Evolutionary conservation across 2,888 invertebrate species (phyloP), one percentile per base, ranked within the genome.

Genomic region (Aleiodes testaceus): DNA sequence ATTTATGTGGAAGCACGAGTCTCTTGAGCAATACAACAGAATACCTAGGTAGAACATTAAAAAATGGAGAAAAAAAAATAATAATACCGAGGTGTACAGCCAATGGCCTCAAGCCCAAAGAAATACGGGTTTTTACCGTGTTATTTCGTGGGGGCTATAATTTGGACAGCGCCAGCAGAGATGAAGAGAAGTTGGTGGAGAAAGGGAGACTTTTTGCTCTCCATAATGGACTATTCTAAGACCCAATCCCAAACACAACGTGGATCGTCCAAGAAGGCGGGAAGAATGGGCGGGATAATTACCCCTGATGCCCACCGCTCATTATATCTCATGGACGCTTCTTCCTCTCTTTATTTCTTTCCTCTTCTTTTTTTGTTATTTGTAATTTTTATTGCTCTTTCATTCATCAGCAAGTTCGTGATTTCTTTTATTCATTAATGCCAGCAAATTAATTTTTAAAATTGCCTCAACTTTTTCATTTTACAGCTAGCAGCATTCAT

Each of bases 401-500:
- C 74, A 72, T 78, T 75, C 74, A 74, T 76, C 72, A 69, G 70
- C 7, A 12, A 63, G 20, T 63, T 22, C n/a, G 6, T 26, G 11
- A 26, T 26, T 53, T 26, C 22, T 22, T 52, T 45, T 63, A 36
- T 55, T 45, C 18, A 52, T 69, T 30, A 59, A 63, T 65, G 53
- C 20, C 22, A 7, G 14, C 7, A 63, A 55, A 74, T 69, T 14
- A 45, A 63, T 45, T 9, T 45, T n/a, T 52, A 20, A 16, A 47
- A 20, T 44, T 49, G 47, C 72, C 64, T 65, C 72, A n/a, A n/a
- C n/a, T 76, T 70, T 78, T 73, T 82, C 74, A 85, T 83, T 79
- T 91, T 92, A 20, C 92, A 94, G 94, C 91, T 94, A 85, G 88
- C 91, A 74, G 89, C 91, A 74, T 93, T 93, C 87, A 89, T 92